Percentiles rank a stretch among this genome's conserved stretches.
phyloP scores from a whole-genome alignment of 2,888 invertebrate species.

The Aphodius sticticus region DNA sequence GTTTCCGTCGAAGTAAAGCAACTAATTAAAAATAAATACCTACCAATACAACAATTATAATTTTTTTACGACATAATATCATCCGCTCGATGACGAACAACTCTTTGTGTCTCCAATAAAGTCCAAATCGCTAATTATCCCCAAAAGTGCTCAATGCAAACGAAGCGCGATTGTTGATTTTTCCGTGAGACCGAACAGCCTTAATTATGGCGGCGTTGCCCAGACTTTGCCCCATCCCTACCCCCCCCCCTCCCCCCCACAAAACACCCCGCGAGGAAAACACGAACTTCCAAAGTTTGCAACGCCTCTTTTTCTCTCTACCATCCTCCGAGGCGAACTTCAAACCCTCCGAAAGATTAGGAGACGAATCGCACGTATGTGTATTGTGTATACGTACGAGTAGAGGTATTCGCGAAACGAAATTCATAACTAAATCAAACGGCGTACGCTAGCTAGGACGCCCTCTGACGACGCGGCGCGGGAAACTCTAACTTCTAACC shows the following conservation, averaged over 20 bases:
- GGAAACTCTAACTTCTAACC: conserved; percentile 4
- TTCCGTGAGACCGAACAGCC: conserved; percentile 39
- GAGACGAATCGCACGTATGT: neutral
- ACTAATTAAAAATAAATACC: too few relatives aligned
- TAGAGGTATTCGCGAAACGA: neutral
- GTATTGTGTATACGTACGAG: neutral
- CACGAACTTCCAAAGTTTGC: neutral
- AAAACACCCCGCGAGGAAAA: neutral
- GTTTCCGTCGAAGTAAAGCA: too few relatives aligned
- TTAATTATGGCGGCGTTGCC: conserved; percentile 37
- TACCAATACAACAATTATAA: too few relatives aligned
- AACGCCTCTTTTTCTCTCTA: neutral
- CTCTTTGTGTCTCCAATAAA: neutral
- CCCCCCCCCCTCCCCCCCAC: neutral
- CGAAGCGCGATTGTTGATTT: conserved; percentile 41
- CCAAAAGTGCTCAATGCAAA: conserved; percentile 32
- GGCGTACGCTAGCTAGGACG: neutral
- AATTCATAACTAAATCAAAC: conserved; percentile 4
- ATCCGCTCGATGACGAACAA: too few relatives aligned
- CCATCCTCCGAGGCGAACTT: neutral
- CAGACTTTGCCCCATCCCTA: neutral
- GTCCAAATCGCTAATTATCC: neutral
- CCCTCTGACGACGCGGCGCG: neutral
- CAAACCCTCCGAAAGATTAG: neutral
- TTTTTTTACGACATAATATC: too few relatives aligned